Percentiles rank a stretch among this genome's conserved stretches.
phyloP scores from a whole-genome alignment of 2,113 vertebrate species.

The Melospiza georgiana region DNA sequence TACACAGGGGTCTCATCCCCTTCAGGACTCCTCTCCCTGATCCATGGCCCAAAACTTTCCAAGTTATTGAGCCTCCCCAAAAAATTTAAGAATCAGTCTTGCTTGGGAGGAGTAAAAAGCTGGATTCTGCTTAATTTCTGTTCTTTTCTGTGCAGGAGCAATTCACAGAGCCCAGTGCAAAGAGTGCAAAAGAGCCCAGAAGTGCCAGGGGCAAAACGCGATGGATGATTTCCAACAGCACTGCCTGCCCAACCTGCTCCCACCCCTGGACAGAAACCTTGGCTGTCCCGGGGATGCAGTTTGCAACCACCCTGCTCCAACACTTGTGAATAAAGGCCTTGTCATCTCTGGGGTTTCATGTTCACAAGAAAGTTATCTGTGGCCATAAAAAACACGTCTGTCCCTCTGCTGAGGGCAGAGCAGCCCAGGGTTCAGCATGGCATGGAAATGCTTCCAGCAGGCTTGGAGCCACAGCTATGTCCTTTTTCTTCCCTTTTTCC shows the following conservation, averaged over 20 bases:
- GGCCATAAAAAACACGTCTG: not conserved
- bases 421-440: not conserved
- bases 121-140: not conserved
- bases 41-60: not conserved
- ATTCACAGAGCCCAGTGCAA: not conserved
- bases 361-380: not conserved
- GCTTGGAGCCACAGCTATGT: not conserved
- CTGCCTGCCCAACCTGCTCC: not conserved
- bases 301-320: not conserved
- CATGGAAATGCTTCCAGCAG: not conserved
- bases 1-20: fast-evolving
- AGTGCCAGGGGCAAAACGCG: not conserved
- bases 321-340: not conserved
- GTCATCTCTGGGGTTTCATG: not conserved
- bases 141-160: not conserved
- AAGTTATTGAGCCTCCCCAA: not conserved
- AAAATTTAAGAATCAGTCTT: not conserved
- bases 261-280: not conserved
- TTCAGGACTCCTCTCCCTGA: not conserved
- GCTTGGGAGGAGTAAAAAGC: not conserved
- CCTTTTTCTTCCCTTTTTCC: not conserved
- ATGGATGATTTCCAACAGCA: not conserved
- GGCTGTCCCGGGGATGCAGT: not conserved
- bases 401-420: not conserved
- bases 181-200: not conserved